Percentiles rank a stretch among this genome's conserved stretches.
phyloP scores from a whole-genome alignment of 2,797 vertebrate genomes.

The Myotis planiceps region DNA sequence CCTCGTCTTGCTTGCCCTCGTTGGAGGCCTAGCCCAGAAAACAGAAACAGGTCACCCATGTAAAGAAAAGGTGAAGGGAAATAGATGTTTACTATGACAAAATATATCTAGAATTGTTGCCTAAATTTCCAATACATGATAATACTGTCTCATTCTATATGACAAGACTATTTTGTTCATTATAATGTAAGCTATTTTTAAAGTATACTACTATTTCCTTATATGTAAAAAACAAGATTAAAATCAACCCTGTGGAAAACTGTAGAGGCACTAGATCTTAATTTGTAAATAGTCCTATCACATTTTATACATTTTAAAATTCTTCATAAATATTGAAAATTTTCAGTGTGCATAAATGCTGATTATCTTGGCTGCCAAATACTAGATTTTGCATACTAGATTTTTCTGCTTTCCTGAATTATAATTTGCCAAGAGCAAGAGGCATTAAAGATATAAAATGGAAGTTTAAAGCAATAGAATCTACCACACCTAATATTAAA shows the following conservation, averaged over 20 bases:
- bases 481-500: slow-evolving; percentile 81
- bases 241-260: slow-evolving; percentile 40
- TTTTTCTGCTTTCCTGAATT: slow-evolving; percentile 81
- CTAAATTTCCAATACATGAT: slow-evolving; percentile 15
- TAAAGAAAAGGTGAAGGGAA: background rate
- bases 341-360: slow-evolving; percentile 74
- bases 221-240: slow-evolving; percentile 38
- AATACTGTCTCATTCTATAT: background rate
- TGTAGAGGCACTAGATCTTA: background rate
- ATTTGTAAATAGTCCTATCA: slow-evolving; percentile 17
- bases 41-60: background rate
- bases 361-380: slow-evolving; percentile 73
- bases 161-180: background rate
- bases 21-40: background rate
- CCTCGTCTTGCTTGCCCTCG: background rate
- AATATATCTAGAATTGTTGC: background rate
- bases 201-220: background rate
- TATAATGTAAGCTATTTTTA: background rate
- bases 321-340: slow-evolving; percentile 67
- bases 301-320: slow-evolving; percentile 54
- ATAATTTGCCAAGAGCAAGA: slow-evolving; percentile 72
- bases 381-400: slow-evolving; percentile 75
- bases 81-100: background rate
- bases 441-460: slow-evolving; percentile 64
- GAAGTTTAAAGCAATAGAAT: slow-evolving; percentile 82